Conservation (phyloP, 2,113 vertebrate genomes). For the Galbula dea region DNA sequence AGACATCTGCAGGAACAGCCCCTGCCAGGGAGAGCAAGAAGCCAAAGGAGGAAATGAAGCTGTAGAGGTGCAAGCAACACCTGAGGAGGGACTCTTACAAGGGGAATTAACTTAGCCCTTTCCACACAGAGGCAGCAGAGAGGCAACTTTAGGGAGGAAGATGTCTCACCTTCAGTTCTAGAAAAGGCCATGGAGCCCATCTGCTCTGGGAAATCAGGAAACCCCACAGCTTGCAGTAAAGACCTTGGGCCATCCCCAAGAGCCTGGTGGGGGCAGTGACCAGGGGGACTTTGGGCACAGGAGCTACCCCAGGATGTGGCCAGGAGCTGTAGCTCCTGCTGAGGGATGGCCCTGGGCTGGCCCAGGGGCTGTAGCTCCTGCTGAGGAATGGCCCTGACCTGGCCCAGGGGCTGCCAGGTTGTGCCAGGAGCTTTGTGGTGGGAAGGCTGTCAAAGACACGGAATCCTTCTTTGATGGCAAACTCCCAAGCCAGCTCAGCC, state of each 20-base stretch:
- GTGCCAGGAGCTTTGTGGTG: neutral
- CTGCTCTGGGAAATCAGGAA: conserved; percentile 19
- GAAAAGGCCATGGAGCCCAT: conserved; percentile 7
- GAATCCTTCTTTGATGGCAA: conserved; percentile 85
- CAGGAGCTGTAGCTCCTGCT: conserved; percentile 16
- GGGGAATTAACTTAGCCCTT: conserved; percentile 61
- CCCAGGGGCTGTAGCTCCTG: conserved; percentile 35
- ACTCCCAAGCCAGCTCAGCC: conserved; percentile 80
- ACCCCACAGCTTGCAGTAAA: conserved; percentile 13
- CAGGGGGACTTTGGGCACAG: neutral
- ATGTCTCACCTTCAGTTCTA: conserved; percentile 64
- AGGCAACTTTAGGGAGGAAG: neutral
- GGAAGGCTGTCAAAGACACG: conserved; percentile 75
- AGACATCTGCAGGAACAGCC: neutral
- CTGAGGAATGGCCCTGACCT: accelerated
- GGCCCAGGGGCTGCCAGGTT: conserved; percentile 12
- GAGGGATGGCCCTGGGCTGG: accelerated
- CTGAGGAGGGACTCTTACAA: conserved; percentile 50
- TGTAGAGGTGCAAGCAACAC: neutral
- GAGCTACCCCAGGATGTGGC: neutral
- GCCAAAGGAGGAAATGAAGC: neutral
- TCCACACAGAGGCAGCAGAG: conserved; percentile 67
- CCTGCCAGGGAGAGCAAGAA: neutral
- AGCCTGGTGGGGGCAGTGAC: conserved; percentile 22
- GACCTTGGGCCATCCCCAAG: neutral